phyloP scores from a whole-genome alignment of 2,113 vertebrate species.

The Scartelaos histophorus region DNA sequence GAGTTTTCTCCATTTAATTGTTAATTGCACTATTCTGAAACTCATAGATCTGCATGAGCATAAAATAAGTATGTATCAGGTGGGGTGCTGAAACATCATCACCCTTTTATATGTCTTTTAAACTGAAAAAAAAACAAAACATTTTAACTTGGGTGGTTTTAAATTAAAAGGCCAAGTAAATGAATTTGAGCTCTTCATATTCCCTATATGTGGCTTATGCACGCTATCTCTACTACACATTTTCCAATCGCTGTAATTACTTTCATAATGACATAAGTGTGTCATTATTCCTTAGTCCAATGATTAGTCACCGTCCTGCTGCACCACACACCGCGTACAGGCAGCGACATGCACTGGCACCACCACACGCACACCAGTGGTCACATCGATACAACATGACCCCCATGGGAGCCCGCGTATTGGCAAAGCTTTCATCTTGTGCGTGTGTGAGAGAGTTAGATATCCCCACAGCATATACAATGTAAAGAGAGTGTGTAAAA shows the following conservation, averaged over 20 bases:
- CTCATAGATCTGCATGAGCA: no score
- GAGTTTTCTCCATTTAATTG: no score
- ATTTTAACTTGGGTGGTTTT: not conserved
- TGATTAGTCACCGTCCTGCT: not conserved
- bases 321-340: conserved; percentile 22
- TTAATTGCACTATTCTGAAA: no score
- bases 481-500: conserved; percentile 13
- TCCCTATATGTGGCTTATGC: not conserved
- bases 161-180: not conserved
- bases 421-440: conserved; percentile 73
- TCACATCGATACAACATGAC: conserved; percentile 70
- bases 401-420: conserved; percentile 65
- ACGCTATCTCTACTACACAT: not conserved
- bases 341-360: conserved; percentile 19
- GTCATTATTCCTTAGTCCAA: not conserved
- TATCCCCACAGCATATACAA: conserved; percentile 34
- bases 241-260: not conserved
- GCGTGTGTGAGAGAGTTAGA: conserved; percentile 60
- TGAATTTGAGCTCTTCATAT: not conserved
- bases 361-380: conserved; percentile 44
- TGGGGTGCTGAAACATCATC: no score
- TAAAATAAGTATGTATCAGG: no score
- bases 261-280: not conserved
- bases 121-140: not conserved
- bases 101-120: no score